Evolutionary conservation across 1,140 invertebrate genomes (phyloP).

Genomic region (Drosophila ercepeae): DNA sequence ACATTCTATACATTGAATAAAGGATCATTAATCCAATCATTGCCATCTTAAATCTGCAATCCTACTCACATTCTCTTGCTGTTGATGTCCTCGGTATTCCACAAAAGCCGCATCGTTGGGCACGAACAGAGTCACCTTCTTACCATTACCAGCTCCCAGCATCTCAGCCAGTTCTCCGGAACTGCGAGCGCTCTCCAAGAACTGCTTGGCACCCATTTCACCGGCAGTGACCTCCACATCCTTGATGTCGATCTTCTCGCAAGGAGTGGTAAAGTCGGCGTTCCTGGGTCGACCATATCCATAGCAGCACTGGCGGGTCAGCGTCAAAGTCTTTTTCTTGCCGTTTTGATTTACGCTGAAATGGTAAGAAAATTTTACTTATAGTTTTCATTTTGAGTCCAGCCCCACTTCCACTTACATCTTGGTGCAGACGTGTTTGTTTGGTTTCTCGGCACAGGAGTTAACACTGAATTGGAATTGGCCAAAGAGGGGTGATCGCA

Average conservation of each 20-base stretch:
- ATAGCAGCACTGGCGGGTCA: conserved; percentile 87
- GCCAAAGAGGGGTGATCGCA: conserved; percentile 80
- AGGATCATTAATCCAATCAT: neutral
- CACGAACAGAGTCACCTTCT: conserved; percentile 85
- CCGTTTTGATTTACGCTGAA: conserved; percentile 85
- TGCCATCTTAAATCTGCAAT: too few species aligned
- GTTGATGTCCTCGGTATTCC: conserved; percentile 78
- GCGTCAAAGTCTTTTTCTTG: conserved; percentile 85
- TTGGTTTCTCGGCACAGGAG: conserved; percentile 85
- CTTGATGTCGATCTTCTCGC: conserved; percentile 85
- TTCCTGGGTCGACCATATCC: conserved; percentile 85
- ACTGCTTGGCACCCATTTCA: conserved; percentile 85
- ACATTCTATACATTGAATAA: conserved; percentile 49
- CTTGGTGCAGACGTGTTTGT: conserved; percentile 86
- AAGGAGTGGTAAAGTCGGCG: conserved; percentile 83
- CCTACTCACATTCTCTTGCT: conserved; percentile 71
- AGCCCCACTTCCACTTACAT: conserved; percentile 83
- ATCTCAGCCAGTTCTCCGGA: conserved; percentile 84
- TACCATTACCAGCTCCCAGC: conserved; percentile 76
- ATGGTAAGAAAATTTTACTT: conserved; percentile 10
- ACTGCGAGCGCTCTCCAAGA: conserved; percentile 84
- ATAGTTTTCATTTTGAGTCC: neutral
- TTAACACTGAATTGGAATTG: conserved; percentile 84
- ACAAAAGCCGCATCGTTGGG: conserved; percentile 85
- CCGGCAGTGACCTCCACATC: conserved; percentile 84